Evolutionary conservation across 2,888 invertebrate species (phyloP), one percentile per base, ranked within the genome.

Genomic region (Cryptophagus acutangulus): DNA sequence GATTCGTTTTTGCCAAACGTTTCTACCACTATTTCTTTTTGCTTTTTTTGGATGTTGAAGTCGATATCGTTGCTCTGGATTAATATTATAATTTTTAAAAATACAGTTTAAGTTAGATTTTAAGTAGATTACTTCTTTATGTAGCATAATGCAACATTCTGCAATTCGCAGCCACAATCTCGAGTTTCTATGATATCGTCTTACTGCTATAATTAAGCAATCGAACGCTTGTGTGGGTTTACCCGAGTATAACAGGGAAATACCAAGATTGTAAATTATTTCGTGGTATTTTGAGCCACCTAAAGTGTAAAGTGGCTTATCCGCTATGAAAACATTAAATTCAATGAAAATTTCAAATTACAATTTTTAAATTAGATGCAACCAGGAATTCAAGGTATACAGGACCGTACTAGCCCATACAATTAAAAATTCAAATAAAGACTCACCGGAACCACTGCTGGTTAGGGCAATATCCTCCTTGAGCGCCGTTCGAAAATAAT

Each of bases 141-240:
- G 70, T n/a, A 70, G 66, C 68, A 73, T 74, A 30, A 92, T 86
- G 65, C 92, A 92, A 62, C 94, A 92, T 69, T 96, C 96, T 0
- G 95, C 93, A 57, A 96, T 74, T 55, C 95, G 77, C 41, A 93
- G 72, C 95, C 96, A 97, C 26, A 96, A 75, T 40, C 88, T 75
- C 2, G 94, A 87, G 69, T 93, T 94, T 54, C 84, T 84, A 46
- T 88, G 89, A 59, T 87, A 89, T 41, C 86, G 80, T 48, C 90
- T 81, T 0, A 90, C 82, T 2, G 88, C 88, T 66, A 91, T 84
- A 9, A 89, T 81, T 29, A 95, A 78, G 65, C 89, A 92, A 61
- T 92, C 91, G 69, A 96, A 95, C 1, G 96, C 94, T 58, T 87
- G 84, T 45, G 78, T 75, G 1, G 89, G 81, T 55, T 87, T 81